Evolutionary conservation across 2,888 invertebrate genomes (phyloP).

Genomic region (Diplazon laetatorius): DNA sequence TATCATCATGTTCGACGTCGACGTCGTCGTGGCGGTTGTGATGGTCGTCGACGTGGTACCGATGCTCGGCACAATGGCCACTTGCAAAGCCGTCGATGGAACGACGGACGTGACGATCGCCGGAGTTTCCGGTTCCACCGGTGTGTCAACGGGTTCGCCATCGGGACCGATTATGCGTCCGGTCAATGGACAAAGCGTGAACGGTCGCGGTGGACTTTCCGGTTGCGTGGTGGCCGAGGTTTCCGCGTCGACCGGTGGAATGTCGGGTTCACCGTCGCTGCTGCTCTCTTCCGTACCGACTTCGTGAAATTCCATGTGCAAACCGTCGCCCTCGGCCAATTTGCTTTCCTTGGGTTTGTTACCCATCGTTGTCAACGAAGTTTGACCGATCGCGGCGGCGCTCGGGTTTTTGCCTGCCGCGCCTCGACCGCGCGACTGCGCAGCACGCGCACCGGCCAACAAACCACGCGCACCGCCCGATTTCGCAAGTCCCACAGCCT

Average conservation of each 20-base stretch:
- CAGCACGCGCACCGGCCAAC: slow-evolving; percentile 68
- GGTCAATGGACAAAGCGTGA: slow-evolving; percentile 89
- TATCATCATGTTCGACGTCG: slow-evolving; percentile 65
- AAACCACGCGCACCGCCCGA: slow-evolving; percentile 72
- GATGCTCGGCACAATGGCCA: background rate
- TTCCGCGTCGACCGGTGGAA: slow-evolving; percentile 77
- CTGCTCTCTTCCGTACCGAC: slow-evolving; percentile 83
- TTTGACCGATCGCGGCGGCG: background rate
- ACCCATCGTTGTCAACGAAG: slow-evolving; percentile 5
- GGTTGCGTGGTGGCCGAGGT: slow-evolving; percentile 84
- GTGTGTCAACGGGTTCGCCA: slow-evolving; percentile 80
- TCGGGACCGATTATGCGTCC: slow-evolving; percentile 83
- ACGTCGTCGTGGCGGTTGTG: slow-evolving; percentile 72
- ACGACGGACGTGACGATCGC: too few relatives aligned
- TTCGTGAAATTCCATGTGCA: slow-evolving; percentile 82
- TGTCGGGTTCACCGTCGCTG: slow-evolving; percentile 86
- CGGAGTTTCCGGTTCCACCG: slow-evolving; percentile 69
- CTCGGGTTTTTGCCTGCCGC: slow-evolving; percentile 70
- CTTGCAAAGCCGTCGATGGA: slow-evolving; percentile 58
- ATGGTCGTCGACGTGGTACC: slow-evolving; percentile 51
- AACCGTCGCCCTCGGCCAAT: slow-evolving; percentile 80
- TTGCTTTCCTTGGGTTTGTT: slow-evolving; percentile 81
- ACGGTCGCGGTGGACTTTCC: slow-evolving; percentile 87
- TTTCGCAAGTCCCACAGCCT: slow-evolving; percentile 78
- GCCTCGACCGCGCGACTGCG: slow-evolving; percentile 60